These are phyloP conservation scores for Herpetotheres cachinnans DNA, from an alignment of 2,113 vertebrate species.

Conservation along the genomic window DNA sequence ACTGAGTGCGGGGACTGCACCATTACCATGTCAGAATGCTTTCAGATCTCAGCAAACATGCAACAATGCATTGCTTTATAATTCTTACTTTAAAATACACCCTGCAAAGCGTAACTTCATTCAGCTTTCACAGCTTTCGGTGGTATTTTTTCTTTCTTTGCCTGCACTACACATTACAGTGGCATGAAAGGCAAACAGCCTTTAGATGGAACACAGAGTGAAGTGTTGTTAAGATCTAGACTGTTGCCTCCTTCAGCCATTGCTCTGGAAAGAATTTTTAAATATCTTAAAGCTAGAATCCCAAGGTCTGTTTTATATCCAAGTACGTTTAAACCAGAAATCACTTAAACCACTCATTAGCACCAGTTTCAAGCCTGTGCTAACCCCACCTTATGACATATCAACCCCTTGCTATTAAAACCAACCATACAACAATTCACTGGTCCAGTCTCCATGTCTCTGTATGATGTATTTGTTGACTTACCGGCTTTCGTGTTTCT, in stretches of 20 bases:
- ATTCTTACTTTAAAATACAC: not conserved
- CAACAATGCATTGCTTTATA: not conserved
- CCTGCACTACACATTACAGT: not conserved
- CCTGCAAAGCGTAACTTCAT: not conserved
- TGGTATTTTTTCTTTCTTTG: not conserved
- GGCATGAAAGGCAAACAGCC: not conserved
- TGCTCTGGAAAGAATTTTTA: not conserved
- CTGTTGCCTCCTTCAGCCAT: not conserved
- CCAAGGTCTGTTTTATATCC: not conserved
- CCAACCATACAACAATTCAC: not conserved
- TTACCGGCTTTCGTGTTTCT: not conserved
- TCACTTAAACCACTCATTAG: not conserved
- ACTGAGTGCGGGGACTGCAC: not conserved
- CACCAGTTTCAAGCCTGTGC: not conserved
- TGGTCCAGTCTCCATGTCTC: too few relatives aligned
- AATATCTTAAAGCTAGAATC: not conserved
- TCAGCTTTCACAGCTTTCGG: not conserved
- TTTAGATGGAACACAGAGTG: not conserved
- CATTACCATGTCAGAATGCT: not conserved
- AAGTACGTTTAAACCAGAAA: not conserved
- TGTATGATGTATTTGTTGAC: not conserved
- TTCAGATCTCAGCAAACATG: not conserved
- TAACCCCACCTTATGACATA: not conserved
- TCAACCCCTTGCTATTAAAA: not conserved
- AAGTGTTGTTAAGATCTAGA: not conserved